These are phyloP conservation scores for Cotesia vestalis DNA, from an alignment of 1,140 invertebrate species.

Conservation along the genomic window DNA sequence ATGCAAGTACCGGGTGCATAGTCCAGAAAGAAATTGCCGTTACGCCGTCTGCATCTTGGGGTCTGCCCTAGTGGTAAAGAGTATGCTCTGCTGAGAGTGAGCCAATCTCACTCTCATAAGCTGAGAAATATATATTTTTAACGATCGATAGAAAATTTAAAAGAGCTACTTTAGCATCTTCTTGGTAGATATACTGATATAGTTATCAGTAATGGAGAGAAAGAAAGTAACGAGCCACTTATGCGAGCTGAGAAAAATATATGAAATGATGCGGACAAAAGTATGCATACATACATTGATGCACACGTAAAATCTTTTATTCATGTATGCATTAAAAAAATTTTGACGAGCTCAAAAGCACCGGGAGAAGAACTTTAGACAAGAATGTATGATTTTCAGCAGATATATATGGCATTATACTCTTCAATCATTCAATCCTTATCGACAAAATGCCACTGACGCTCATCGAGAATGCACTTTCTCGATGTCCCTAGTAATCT, in stretches of 20 bases:
- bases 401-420: neutral
- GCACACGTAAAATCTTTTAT: constrained; percentile 1
- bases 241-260: neutral
- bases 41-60: constrained; percentile 32
- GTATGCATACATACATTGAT: neutral
- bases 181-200: constrained; percentile 2
- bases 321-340: neutral
- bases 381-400: neutral
- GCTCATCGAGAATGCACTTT: constrained; percentile 2
- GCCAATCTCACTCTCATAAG: constrained; percentile 3
- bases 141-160: constrained; percentile 22
- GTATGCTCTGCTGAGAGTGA: neutral
- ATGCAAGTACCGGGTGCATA: constrained; percentile 30
- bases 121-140: constrained; percentile 9
- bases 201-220: neutral
- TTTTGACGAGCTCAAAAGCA: neutral
- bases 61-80: neutral
- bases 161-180: neutral
- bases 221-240: neutral
- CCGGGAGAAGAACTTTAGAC: neutral
- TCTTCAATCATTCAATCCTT: constrained; percentile 24
- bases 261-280: neutral
- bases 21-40: constrained; percentile 33
- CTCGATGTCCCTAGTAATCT: neutral
- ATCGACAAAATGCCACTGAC: constrained; percentile 24